Evolutionary conservation across 2,888 invertebrate species (phyloP).

Genomic region (Rotaria macrura): DNA sequence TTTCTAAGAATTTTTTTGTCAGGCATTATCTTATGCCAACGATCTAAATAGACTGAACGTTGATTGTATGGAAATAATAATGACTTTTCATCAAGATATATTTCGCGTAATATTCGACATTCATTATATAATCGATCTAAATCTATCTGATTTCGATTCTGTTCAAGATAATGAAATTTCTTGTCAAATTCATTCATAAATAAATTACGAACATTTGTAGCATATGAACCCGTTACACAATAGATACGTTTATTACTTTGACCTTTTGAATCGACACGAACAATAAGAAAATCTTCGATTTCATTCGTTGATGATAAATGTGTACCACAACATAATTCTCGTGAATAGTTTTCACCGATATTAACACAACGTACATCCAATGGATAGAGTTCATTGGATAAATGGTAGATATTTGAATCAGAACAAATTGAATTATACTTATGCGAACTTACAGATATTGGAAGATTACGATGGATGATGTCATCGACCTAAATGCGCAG

Average conservation of each 20-base stretch:
- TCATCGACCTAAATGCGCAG: not conserved
- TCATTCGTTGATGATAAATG: slow-evolving; percentile 22
- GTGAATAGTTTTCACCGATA: slow-evolving; percentile 17
- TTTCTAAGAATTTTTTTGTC: not conserved
- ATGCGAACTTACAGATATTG: not conserved
- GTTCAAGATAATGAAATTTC: not conserved
- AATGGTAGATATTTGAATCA: not conserved
- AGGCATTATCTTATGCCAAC: not conserved
- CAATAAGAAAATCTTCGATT: slow-evolving; percentile 22
- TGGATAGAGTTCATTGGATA: slow-evolving; percentile 30
- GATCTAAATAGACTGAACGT: not conserved
- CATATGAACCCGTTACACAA: not conserved
- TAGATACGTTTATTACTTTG: not conserved
- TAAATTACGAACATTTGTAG: not conserved
- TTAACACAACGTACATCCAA: slow-evolving; percentile 25
- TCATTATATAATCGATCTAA: not conserved
- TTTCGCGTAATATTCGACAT: not conserved
- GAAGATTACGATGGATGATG: not conserved
- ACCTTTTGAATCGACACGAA: slow-evolving; percentile 16
- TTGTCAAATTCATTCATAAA: not conserved
- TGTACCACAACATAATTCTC: slow-evolving; percentile 33
- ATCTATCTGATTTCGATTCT: not conserved
- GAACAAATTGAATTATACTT: not conserved
- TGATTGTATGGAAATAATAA: not conserved
- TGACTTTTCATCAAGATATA: not conserved